Evolutionary conservation across 2,888 invertebrate genomes (phyloP).

Genomic region (Thera obeliscata): DNA sequence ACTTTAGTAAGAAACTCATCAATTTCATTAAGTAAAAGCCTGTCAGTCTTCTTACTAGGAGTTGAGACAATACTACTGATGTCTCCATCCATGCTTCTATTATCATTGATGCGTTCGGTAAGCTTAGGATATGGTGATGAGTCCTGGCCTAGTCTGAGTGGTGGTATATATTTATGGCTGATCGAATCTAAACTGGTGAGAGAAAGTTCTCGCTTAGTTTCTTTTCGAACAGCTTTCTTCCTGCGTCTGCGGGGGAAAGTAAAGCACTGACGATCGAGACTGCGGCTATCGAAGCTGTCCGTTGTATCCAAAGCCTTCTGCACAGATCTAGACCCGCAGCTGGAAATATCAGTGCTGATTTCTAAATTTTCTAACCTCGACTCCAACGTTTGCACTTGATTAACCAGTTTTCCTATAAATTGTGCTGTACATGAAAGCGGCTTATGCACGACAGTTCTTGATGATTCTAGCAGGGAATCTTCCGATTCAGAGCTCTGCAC

Average conservation of each 20-base stretch:
- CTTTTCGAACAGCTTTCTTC: conserved; percentile 56
- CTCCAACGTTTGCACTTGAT: conserved; percentile 86
- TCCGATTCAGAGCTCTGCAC: conserved; percentile 86
- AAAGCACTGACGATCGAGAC: conserved; percentile 67
- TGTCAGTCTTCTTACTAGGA: conserved; percentile 76
- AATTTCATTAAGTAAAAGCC: conserved; percentile 75
- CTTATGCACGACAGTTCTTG: conserved; percentile 77
- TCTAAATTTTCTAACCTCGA: conserved; percentile 78
- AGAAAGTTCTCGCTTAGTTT: conserved; percentile 58
- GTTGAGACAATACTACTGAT: conserved; percentile 77
- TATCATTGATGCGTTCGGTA: conserved; percentile 35
- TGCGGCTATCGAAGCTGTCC: conserved; percentile 65
- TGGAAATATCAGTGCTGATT: conserved; percentile 64
- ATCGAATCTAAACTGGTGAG: conserved; percentile 64
- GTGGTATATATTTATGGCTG: conserved; percentile 51
- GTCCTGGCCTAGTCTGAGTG: conserved; percentile 50
- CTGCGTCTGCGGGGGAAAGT: conserved; percentile 75
- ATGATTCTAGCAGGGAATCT: conserved; percentile 72
- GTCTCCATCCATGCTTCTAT: conserved; percentile 76
- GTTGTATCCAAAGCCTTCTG: conserved; percentile 61
- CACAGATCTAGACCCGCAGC: conserved; percentile 49
- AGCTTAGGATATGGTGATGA: conserved; percentile 24
- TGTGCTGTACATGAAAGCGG: conserved; percentile 77
- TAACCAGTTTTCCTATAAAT: conserved; percentile 83
- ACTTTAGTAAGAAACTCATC: conserved; percentile 79